Conservation (phyloP, 2,113 vertebrate genomes). For the Porphyrio hochstetteri region DNA sequence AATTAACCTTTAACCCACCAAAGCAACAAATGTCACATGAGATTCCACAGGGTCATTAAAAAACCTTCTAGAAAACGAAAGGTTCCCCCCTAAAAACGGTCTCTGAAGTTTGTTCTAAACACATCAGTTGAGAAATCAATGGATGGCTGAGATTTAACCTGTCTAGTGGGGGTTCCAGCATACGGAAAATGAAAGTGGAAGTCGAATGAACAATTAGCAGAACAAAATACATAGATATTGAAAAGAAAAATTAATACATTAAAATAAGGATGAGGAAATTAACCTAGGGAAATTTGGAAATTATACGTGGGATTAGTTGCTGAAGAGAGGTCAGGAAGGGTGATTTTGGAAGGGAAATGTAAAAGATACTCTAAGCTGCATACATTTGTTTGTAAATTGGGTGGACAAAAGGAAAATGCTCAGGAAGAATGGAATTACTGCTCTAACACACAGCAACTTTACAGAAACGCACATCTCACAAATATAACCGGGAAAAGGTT, state of each 20-base stretch:
- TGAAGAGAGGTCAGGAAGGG: constrained; percentile 29
- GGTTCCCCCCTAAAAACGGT: constrained; percentile 6
- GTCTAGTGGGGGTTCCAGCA: constrained; percentile 10
- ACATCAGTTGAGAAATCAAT: neutral
- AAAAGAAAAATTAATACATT: neutral
- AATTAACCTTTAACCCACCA: constrained; percentile 62
- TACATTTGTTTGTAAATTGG: constrained; percentile 66
- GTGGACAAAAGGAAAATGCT: constrained; percentile 64
- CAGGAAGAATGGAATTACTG: constrained; percentile 49
- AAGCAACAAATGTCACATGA: constrained; percentile 50
- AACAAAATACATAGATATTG: neutral
- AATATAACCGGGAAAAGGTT: constrained; percentile 38
- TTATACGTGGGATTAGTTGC: constrained; percentile 54
- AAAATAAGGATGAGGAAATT: constrained; percentile 8
- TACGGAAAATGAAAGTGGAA: neutral
- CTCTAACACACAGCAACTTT: constrained; percentile 24
- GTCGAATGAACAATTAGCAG: neutral
- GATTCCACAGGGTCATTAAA: constrained; percentile 6
- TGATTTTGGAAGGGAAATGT: constrained; percentile 27
- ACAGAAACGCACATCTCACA: constrained; percentile 13
- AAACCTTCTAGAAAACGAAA: constrained; percentile 22
- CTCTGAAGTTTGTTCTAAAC: neutral
- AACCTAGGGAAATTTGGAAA: constrained; percentile 49
- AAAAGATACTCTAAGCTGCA: constrained; percentile 60
- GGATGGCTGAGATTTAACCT: constrained; percentile 43